These are phyloP conservation scores for Tromatobia lineatoria DNA, from an alignment of 2,888 invertebrate genomes.

Conservation along the genomic window DNA sequence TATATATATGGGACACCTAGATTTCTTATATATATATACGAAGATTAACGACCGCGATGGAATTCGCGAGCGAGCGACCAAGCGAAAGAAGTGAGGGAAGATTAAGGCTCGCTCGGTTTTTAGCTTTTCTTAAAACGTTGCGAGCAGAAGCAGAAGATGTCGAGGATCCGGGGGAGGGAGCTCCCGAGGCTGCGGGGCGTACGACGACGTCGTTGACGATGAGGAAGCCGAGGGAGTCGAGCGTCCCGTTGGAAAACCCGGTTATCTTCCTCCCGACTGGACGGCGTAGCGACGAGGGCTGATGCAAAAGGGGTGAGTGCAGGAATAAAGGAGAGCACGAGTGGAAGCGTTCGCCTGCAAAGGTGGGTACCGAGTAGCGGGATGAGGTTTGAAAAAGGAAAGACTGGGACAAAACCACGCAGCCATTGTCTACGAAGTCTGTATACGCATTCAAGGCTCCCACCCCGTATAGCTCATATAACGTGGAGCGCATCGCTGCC, in stretches of 20 bases:
- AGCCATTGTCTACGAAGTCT: conserved; percentile 72
- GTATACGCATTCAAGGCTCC: conserved; percentile 65
- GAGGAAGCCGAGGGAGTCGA: conserved; percentile 32
- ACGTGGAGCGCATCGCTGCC: conserved; percentile 39
- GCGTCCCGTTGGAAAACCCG: conserved; percentile 72
- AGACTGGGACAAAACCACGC: conserved; percentile 70
- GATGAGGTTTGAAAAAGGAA: conserved; percentile 39
- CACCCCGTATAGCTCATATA: conserved; percentile 51
- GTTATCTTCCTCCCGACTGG: conserved; percentile 71
- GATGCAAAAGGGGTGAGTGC: conserved; percentile 61
- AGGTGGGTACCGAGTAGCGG: conserved; percentile 22
- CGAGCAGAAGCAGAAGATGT: conserved; percentile 66
- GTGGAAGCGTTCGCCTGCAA: conserved; percentile 39
- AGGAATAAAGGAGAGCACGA: conserved; percentile 63
- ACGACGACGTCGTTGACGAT: background rate
- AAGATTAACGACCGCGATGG: conserved; percentile 74
- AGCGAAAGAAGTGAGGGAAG: conserved; percentile 21
- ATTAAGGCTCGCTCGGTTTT: conserved; percentile 31
- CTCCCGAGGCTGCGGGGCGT: background rate
- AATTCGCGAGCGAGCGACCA: background rate
- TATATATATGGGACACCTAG: background rate
- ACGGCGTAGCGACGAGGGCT: conserved; percentile 52
- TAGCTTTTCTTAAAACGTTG: conserved; percentile 35
- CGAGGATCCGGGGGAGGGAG: background rate
- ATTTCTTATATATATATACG: conserved; percentile 58